Evolutionary conservation across 2,113 vertebrate genomes (phyloP).

Genomic region (Calonectris borealis): DNA sequence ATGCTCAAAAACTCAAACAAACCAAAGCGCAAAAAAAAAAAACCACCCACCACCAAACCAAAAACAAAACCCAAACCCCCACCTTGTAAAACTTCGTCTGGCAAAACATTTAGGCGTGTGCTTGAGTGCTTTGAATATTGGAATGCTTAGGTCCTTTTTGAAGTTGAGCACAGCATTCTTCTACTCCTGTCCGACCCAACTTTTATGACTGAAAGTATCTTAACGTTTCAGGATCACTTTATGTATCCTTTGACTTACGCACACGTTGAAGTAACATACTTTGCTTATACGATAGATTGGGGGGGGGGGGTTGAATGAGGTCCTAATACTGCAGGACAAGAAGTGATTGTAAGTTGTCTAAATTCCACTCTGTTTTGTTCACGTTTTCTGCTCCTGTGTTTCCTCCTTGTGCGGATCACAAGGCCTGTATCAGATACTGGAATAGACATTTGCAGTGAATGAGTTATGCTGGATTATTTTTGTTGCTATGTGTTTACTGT

Average conservation of each 20-base stretch:
- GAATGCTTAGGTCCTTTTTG: background rate
- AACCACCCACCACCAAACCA: background rate
- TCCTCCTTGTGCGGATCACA: background rate
- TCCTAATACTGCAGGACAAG: background rate
- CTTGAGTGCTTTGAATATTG: background rate
- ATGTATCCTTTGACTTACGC: background rate
- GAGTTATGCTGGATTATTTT: background rate
- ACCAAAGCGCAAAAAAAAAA: background rate
- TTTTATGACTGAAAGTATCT: background rate
- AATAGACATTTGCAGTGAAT: background rate
- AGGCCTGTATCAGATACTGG: rapidly evolving
- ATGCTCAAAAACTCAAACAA: background rate
- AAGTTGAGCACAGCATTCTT: background rate
- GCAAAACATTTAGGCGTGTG: background rate
- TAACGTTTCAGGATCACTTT: background rate
- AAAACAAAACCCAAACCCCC: background rate
- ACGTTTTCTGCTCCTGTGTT: background rate
- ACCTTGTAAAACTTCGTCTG: background rate
- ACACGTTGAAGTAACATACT: background rate
- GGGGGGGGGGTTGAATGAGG: background rate
- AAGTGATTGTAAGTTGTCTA: background rate
- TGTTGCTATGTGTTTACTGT: background rate
- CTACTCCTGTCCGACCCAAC: background rate
- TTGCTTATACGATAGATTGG: background rate
- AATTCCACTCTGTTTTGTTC: background rate